Conservation (phyloP, 2,113 vertebrate species). For the Ammodytes marinus region DNA sequence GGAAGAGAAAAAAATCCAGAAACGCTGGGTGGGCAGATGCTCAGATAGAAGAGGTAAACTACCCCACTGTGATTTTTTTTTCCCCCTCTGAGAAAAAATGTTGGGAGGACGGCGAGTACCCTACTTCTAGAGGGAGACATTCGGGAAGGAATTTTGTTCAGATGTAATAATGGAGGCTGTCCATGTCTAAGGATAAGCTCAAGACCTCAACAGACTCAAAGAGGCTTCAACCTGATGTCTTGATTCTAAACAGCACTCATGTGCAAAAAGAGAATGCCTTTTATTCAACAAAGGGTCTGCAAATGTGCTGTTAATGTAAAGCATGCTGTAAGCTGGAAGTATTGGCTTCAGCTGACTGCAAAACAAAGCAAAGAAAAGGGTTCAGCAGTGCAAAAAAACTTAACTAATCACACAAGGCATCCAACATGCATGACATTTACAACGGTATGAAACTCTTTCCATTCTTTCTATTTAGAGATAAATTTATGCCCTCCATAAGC, state of each 20-base stretch:
- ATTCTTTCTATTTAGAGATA: conserved; percentile 27
- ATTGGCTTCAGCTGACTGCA: background rate
- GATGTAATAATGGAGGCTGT: conserved; percentile 15
- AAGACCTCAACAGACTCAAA: conserved; percentile 5
- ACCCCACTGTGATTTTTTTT: conserved; percentile 31
- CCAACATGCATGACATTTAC: conserved; percentile 10
- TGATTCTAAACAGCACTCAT: conserved; percentile 14
- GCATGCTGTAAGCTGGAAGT: conserved; percentile 2
- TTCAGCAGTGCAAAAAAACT: background rate
- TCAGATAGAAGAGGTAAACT: conserved; percentile 50
- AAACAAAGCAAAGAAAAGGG: conserved; percentile 16
- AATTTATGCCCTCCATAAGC: conserved; percentile 31
- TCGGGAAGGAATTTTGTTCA: conserved; percentile 20
- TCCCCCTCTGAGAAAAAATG: background rate
- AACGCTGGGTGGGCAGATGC: conserved; percentile 69
- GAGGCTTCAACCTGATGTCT: conserved; percentile 19
- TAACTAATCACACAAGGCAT: background rate
- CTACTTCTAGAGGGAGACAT: conserved; percentile 30
- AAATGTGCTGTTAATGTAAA: conserved; percentile 34
- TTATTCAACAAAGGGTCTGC: conserved; percentile 35
- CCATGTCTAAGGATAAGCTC: conserved; percentile 4
- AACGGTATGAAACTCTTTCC: conserved; percentile 8
- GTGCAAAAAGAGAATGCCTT: background rate
- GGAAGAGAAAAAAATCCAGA: conserved; percentile 28
- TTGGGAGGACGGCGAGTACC: background rate